Evolutionary conservation across 2,888 invertebrate genomes (phyloP), one percentile per base, ranked within the genome.

Genomic region (Athalia circularis): DNA sequence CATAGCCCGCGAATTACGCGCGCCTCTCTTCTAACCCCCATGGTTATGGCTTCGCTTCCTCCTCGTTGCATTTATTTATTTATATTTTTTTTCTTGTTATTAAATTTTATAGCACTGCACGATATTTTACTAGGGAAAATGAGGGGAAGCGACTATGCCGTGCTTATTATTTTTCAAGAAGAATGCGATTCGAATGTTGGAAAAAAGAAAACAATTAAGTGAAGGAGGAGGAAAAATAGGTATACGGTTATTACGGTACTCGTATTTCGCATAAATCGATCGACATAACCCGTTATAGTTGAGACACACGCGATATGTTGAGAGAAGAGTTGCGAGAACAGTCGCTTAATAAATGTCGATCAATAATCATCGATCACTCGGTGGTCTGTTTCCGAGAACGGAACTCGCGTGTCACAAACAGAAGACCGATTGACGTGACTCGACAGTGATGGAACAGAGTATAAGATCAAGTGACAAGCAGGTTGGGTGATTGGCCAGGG

Each of bases 371-470:
- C 78, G 64, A 78, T 78, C 78, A 78, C 68, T 70, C 9, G 54
- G 72, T 54, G 64, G 68, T 45, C 65, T 64, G 65, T 74, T 65
- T 52, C 54, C 8, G 47, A 68, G 74, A 78, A 64, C 78, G 78
- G 78, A 78, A 78, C 78, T 78, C 78, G 62, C 72, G 78, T 78
- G 78, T 72, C 78, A 64, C 70, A 61, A 78, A 74, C 78, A 65
- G 67, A 82, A 82, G 82, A 82, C 81, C 81, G 82, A 82, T 82
- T 82, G 82, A 82, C 79, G 82, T 79, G 61, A 61, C 74, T 68
- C 61, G 82, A 82, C 82, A 82, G 80, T 82, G 82, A 82, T 82
- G 82, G 82, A 82, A 81, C 82, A 79, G 79, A 74, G 77, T 70
- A 29, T 29, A 78, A 79, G 75, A 79, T 79, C 79, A 75, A 75